phyloP scores from a whole-genome alignment of 2,113 vertebrate genomes.

The Sturnira hondurensis region DNA sequence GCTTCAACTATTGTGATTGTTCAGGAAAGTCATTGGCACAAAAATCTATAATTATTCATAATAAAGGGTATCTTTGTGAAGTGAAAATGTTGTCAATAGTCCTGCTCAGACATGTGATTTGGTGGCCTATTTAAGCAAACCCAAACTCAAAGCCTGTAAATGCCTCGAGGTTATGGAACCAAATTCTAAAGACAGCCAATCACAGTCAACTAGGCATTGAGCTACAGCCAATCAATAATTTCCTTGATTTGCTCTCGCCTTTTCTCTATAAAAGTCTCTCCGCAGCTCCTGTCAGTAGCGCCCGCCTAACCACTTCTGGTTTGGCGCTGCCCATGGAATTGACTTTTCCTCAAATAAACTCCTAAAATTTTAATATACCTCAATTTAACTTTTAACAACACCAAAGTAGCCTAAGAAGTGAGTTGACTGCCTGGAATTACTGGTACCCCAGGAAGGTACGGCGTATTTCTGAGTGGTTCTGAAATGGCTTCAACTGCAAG shows the following conservation, averaged over 20 bases:
- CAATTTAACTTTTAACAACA: not conserved
- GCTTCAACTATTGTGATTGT: not conserved
- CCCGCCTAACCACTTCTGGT: not conserved
- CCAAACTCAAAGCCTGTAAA: not conserved
- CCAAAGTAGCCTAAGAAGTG: not conserved
- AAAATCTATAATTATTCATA: not conserved
- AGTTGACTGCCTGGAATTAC: not conserved
- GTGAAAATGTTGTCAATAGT: not conserved
- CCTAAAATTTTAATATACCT: not conserved
- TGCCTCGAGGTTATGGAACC: not conserved
- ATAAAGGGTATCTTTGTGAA: not conserved
- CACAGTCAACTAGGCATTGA: not conserved
- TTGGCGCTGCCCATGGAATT: not conserved
- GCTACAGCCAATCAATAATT: not conserved
- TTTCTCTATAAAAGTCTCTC: not conserved
- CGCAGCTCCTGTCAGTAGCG: not conserved
- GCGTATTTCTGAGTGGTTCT: not conserved
- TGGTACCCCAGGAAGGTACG: not conserved
- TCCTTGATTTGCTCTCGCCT: not conserved
- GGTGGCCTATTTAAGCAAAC: not conserved
- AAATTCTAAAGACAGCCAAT: not conserved
- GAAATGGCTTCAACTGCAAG: not conserved
- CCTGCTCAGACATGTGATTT: not conserved
- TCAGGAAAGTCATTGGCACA: not conserved
- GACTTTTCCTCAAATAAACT: not conserved